Conservation (phyloP, 2,113 vertebrate genomes). For the Columbina picui region DNA sequence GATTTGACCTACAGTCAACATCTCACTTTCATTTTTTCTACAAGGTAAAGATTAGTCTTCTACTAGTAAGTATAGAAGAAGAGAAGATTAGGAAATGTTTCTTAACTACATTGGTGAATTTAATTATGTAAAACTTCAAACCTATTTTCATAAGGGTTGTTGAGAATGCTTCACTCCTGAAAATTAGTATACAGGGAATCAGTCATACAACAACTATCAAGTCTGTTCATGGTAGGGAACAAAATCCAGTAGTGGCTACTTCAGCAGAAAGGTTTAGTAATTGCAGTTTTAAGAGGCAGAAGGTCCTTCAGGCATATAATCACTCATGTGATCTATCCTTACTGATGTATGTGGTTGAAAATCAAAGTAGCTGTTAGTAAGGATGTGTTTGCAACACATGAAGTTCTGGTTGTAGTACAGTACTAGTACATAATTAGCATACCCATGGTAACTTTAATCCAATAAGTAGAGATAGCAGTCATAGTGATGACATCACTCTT, state of each 20-base stretch:
- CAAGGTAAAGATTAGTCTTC: conserved; percentile 44
- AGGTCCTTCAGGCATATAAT: background rate
- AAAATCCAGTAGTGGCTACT: background rate
- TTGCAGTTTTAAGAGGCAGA: background rate
- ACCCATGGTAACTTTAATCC: background rate
- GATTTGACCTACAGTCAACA: conserved; percentile 55
- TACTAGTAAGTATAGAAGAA: background rate
- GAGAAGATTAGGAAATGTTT: background rate
- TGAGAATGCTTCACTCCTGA: background rate
- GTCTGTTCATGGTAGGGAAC: background rate
- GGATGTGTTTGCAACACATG: background rate
- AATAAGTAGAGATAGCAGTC: background rate
- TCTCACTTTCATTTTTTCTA: conserved; percentile 54
- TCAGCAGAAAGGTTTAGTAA: background rate
- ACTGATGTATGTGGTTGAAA: background rate
- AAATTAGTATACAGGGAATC: background rate
- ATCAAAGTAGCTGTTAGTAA: background rate
- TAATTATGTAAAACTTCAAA: background rate
- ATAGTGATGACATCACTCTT: background rate
- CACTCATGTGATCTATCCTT: background rate
- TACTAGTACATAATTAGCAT: background rate
- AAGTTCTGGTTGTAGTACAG: background rate
- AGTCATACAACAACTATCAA: background rate
- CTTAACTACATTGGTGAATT: background rate
- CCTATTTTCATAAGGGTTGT: background rate